Base-by-base conservation (phyloP, 2,113 vertebrate genomes). In the Ceyx cyanopectus region DNA sequence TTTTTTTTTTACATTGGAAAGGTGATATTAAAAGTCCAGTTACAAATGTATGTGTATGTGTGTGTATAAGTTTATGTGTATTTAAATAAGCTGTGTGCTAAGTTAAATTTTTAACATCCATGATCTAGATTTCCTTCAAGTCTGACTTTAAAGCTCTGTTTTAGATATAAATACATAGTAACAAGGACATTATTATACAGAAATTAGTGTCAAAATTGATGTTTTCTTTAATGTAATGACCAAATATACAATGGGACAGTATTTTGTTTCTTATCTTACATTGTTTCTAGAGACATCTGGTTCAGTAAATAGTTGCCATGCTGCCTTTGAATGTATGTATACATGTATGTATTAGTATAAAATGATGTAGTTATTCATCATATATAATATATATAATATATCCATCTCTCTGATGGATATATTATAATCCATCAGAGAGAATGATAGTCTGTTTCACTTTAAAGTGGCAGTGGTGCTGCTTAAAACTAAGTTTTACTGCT, bases 241-340 rank as follows among this genome's bases (percentile, higher is more conserved):
- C 34, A 69, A 20, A 34, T 53, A 2, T 68, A 16, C 3, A 0
- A 34, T 72, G n/a, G 9, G 15, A 53, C 1, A 4, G 2, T 58
- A 17, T 67, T 84, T 70, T 23, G 5, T 68, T 80, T 60, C 53
- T 81, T 87, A 72, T 21, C 21, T 65, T n/a, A 11, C n/a, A 10
- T 41, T 69, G 16, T 75, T 76, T 92, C 9, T 62, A 62, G 30
- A 60, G 6, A 4, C 23, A 41, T 7, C 3, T 58, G 27, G 21
- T 85, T 65, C 43, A 80, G 26, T 57, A 65, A 54, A 45, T 46
- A 51, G 9, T 81, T 60, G 40, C 14, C 9, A 29, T 54, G 16
- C 51, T 69, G 46, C n/a, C 21, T 84, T 62, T 70, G 30, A 37
- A 34, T 62, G n/a, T 18, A 24, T 22, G 5, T 58, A 7, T 78